Conservation (phyloP, 2,888 invertebrate species). For the Aspidiotus destructor region DNA sequence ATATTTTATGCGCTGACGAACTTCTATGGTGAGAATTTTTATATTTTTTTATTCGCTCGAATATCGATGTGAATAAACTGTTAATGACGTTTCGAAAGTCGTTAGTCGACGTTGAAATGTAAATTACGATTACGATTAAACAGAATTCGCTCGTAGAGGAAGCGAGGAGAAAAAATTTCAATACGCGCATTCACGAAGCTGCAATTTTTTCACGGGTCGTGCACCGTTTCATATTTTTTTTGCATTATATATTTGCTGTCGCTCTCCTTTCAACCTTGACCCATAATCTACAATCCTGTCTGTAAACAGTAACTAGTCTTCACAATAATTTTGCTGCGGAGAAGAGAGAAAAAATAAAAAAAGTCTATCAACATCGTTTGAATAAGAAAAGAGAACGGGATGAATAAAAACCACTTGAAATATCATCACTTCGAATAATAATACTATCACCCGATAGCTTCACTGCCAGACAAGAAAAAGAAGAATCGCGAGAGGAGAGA, state of each 20-base stretch:
- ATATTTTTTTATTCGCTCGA: conserved; percentile 16
- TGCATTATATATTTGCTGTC: no score
- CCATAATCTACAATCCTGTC: no score
- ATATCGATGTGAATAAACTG: conserved; percentile 25
- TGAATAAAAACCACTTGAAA: background rate
- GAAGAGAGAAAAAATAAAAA: conserved; percentile 4
- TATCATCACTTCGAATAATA: background rate
- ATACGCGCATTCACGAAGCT: no score
- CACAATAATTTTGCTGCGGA: background rate
- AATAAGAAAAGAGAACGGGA: no score
- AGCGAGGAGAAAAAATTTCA: no score
- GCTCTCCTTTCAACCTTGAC: no score
- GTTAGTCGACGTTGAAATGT: no score
- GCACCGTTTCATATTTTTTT: conserved; percentile 10
- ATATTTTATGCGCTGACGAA: no score
- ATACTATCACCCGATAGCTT: conserved; percentile 4
- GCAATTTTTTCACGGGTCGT: no score
- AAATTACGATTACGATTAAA: no score
- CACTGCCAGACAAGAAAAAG: background rate
- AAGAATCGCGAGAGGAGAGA: background rate
- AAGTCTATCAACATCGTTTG: background rate
- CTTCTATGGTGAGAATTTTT: conserved; percentile 9
- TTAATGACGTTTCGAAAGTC: conserved; percentile 9
- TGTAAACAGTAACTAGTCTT: no score
- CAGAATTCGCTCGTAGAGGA: no score